These are phyloP conservation scores for Oxystoma pomonae DNA, from an alignment of 2,888 invertebrate species.

Conservation along the genomic window DNA sequence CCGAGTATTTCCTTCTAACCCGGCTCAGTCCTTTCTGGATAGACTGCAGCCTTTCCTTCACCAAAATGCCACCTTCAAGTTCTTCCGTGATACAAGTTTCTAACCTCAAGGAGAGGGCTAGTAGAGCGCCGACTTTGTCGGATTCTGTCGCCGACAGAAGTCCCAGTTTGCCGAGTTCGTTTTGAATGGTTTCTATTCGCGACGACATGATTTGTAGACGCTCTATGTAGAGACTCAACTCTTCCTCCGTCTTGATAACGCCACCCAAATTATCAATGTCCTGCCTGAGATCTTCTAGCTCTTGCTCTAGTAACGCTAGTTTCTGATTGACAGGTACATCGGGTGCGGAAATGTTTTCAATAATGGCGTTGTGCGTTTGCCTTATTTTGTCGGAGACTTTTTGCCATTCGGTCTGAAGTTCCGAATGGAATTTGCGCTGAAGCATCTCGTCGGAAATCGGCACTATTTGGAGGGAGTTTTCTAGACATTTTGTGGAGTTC, in stretches of 20 bases:
- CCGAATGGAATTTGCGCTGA: conserved; percentile 73
- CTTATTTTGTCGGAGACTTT: conserved; percentile 61
- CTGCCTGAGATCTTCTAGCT: conserved; percentile 67
- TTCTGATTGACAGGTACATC: conserved; percentile 73
- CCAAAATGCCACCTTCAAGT: conserved; percentile 65
- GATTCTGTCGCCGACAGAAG: conserved; percentile 70
- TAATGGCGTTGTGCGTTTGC: conserved; percentile 62
- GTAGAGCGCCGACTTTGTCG: conserved; percentile 68
- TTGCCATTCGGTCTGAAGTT: conserved; percentile 74
- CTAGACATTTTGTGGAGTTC: conserved; percentile 69
- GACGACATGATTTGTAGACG: conserved; percentile 71
- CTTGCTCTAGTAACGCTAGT: conserved; percentile 68
- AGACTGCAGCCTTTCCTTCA: conserved; percentile 71
- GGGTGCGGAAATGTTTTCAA: conserved; percentile 67
- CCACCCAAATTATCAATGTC: conserved; percentile 70
- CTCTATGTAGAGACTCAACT: conserved; percentile 76
- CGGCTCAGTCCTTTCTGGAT: conserved; percentile 68
- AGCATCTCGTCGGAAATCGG: conserved; percentile 82
- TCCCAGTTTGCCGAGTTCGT: conserved; percentile 73
- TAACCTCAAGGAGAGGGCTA: conserved; percentile 66
- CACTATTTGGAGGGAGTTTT: conserved; percentile 72
- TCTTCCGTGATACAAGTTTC: conserved; percentile 73
- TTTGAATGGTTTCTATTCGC: conserved; percentile 73
- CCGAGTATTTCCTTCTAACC: conserved; percentile 64
- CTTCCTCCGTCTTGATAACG: conserved; percentile 78